Evolutionary conservation across 2,888 invertebrate genomes (phyloP).

Genomic region (Drosophila ustulata): DNA sequence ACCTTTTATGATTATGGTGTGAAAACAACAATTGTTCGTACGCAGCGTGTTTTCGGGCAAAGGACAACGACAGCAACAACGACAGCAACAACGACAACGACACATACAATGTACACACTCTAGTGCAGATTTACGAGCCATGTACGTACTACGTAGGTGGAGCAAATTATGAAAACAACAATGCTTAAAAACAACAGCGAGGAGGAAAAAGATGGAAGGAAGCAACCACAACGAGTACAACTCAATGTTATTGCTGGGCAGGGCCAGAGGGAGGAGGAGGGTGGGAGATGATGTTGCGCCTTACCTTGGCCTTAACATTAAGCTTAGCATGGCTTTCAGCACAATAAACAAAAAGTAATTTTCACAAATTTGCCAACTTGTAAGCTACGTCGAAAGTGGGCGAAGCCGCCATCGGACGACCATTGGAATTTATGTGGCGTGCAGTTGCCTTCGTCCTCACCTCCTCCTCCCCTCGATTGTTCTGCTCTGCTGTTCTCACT

Average conservation of each 20-base stretch:
- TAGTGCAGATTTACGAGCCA: slow-evolving; percentile 74
- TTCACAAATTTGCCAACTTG: slow-evolving; percentile 84
- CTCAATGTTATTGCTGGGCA: slow-evolving; percentile 66
- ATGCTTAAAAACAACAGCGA: slow-evolving; percentile 44
- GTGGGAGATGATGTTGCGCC: background rate
- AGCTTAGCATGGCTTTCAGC: slow-evolving; percentile 76
- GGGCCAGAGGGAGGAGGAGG: slow-evolving; percentile 30
- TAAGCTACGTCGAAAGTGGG: slow-evolving; percentile 78
- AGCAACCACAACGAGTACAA: slow-evolving; percentile 56
- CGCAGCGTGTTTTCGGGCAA: slow-evolving; percentile 33
- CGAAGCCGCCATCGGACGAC: slow-evolving; percentile 41
- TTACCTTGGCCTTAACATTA: slow-evolving; percentile 72
- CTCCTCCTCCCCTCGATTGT: background rate
- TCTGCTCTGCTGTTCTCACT: slow-evolving; percentile 20
- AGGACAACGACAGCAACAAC: slow-evolving; percentile 28
- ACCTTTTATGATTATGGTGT: slow-evolving; percentile 81
- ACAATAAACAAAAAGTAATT: slow-evolving; percentile 84
- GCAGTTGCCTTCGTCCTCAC: slow-evolving; percentile 41
- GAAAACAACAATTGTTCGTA: slow-evolving; percentile 77
- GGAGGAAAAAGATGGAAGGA: slow-evolving; percentile 30
- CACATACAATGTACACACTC: slow-evolving; percentile 28
- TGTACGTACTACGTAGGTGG: slow-evolving; percentile 63
- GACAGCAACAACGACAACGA: slow-evolving; percentile 30
- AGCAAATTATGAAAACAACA: slow-evolving; percentile 79
- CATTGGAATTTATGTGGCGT: slow-evolving; percentile 83